Evolutionary conservation across 2,113 vertebrate genomes (phyloP).

Genomic region (Calypte anna): DNA sequence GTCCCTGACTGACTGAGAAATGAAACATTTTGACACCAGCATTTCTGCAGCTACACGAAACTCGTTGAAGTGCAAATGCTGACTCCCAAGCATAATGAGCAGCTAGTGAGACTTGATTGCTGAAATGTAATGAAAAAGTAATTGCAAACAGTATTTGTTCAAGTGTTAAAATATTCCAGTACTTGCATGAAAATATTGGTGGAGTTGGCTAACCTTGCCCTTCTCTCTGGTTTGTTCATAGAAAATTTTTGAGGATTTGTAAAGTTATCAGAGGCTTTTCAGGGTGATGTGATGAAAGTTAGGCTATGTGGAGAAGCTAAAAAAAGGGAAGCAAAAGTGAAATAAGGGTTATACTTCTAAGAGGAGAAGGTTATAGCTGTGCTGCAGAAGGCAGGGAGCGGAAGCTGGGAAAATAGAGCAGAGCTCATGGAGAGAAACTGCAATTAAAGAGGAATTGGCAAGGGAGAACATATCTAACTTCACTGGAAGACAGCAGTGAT

Average conservation of each 20-base stretch:
- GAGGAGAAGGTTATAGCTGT: background rate
- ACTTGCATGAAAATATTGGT: background rate
- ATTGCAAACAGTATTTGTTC: slow-evolving; percentile 35
- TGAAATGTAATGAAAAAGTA: slow-evolving; percentile 8
- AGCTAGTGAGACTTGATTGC: slow-evolving; percentile 2
- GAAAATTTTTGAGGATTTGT: slow-evolving; percentile 17
- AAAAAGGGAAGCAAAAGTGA: background rate
- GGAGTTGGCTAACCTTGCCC: slow-evolving; percentile 28
- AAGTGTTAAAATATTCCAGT: background rate
- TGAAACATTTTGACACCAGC: slow-evolving; percentile 55
- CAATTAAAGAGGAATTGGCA: slow-evolving; percentile 3
- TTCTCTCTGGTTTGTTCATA: slow-evolving; percentile 24
- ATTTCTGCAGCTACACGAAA: slow-evolving; percentile 37
- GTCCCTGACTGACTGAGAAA: slow-evolving; percentile 15
- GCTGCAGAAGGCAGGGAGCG: background rate
- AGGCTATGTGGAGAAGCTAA: slow-evolving; percentile 7
- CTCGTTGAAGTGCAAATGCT: background rate
- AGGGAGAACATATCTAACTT: background rate
- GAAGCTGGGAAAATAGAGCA: background rate
- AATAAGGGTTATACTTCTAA: background rate
- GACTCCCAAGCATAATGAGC: background rate
- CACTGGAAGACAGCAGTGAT: background rate
- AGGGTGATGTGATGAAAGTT: background rate
- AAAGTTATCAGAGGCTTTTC: background rate
- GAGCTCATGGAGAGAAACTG: background rate